Percentiles rank a stretch among this genome's conserved stretches.
Conservation (phyloP, 2,797 vertebrate species). For the Myotis planiceps region DNA sequence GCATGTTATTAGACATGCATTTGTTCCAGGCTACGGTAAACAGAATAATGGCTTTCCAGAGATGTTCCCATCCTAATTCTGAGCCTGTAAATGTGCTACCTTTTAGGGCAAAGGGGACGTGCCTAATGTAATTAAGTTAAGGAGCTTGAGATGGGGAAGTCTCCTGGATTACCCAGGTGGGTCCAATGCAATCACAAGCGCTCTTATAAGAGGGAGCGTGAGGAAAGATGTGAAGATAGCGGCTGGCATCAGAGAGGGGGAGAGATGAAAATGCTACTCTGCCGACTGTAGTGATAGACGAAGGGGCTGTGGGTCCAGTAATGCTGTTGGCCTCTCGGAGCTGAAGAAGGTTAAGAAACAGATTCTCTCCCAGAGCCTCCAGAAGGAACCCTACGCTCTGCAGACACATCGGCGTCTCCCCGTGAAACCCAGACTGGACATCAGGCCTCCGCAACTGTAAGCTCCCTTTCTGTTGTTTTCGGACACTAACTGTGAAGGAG, state of each 20-base stretch:
- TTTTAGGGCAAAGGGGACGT: neutral
- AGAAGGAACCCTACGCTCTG: neutral
- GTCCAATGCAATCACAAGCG: neutral
- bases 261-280: neutral
- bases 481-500: neutral
- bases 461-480: neutral
- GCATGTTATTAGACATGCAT: neutral
- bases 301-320: neutral
- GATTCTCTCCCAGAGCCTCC: neutral
- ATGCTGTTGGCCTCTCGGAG: neutral
- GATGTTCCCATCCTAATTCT: neutral
- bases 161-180: neutral
- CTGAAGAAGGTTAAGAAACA: neutral
- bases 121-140: neutral
- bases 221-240: neutral
- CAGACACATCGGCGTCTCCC: neutral
- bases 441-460: neutral
- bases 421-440: neutral
- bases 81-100: neutral
- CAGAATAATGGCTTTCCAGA: neutral
- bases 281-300: neutral
- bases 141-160: neutral
- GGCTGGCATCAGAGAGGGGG: neutral
- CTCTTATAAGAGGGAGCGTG: neutral
- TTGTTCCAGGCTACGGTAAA: neutral